Evolutionary conservation across 37 sponge, comb jelly and placozoan genomes (phyloP).

Genomic region (Tethya wilhelma): DNA sequence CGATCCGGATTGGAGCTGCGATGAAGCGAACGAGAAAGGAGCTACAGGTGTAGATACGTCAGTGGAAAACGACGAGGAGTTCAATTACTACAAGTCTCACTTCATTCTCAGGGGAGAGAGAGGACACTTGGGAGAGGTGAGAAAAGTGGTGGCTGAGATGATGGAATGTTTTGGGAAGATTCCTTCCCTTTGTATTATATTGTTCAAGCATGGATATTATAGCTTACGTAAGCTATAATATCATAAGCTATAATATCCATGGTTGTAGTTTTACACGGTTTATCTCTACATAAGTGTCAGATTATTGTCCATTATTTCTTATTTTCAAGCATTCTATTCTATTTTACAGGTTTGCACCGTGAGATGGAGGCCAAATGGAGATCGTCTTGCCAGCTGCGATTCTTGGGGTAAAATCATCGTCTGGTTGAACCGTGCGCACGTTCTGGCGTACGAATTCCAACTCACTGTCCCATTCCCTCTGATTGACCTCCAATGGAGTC

Average conservation of each 20-base stretch:
- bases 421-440: conserved; percentile 52
- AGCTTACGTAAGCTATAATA: no score
- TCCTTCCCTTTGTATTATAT: not conserved
- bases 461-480: conserved; percentile 4
- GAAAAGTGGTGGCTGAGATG: no score
- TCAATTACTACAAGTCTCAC: conserved; percentile 32
- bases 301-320: no score
- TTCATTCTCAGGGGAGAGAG: conserved; percentile 52
- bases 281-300: no score
- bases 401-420: conserved; percentile 44
- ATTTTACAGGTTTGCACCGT: conserved; percentile 39
- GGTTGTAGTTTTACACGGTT: no score
- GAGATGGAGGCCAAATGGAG: conserved; percentile 41
- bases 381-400: conserved; percentile 42
- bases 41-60: not conserved
- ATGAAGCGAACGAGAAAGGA: not conserved
- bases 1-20: not conserved
- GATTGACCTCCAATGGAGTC: conserved; percentile 60
- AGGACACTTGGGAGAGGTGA: conserved; percentile 53
- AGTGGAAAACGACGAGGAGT: not conserved
- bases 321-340: no score
- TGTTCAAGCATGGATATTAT: not conserved
- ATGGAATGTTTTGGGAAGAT: no score
- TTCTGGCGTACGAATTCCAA: conserved; percentile 29
- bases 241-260: no score